Base-by-base conservation (phyloP, 2,888 invertebrate species). In the Bombylius discolor region DNA sequence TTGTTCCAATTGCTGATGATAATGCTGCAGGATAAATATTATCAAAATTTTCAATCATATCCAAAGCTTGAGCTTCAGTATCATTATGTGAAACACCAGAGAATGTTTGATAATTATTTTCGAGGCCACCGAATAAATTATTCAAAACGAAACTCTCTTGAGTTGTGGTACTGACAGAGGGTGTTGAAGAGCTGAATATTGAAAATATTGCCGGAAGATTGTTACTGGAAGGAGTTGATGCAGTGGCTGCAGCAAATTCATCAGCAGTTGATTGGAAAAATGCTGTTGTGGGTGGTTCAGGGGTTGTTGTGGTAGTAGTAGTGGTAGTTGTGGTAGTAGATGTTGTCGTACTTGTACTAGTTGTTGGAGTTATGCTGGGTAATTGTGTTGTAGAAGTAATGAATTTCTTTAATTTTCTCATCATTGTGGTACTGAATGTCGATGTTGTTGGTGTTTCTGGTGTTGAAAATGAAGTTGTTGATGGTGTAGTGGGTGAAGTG, bases 11-110 rank as follows among this genome's bases (percentile, higher is more conserved):
- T 57, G 72, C 70, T 51, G 73, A 70, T 54, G 79, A 78, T 62
- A 81, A 67, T 14, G 81, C 80, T 59, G 81, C 80, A 47, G 82
- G 81, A 64, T 78, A 81, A 56, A 81, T 70, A 57, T 69, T 77
- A 64, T 82, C 81, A 61, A 81, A 76, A 31, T 78, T 81, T 66
- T 82, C 81, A 60, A 79, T 75, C 57, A 68, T 67, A 58, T 73
- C 73, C 45, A 71, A 65, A 31, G 66, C 62, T 13, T 68, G 61
- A 58, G 70, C 55, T 13, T 68, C 60, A 1, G 56, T 58, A 56
- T 73, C 73, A 14, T 68, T 68, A 54, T 73, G 73, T 36, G 72
- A 71, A 11, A 73, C 59, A 36, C 68, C 72, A 33, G 72, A 71
- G 52, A 67, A 68, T 4, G 72, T 72, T 60, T 73, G 73, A 62